A percentile compares a stretch with the other conserved stretches of the same genome.
These are phyloP conservation scores for Parapristionchus giblindavisi DNA, from an alignment of 2,888 invertebrate genomes.

Conservation along the genomic window DNA sequence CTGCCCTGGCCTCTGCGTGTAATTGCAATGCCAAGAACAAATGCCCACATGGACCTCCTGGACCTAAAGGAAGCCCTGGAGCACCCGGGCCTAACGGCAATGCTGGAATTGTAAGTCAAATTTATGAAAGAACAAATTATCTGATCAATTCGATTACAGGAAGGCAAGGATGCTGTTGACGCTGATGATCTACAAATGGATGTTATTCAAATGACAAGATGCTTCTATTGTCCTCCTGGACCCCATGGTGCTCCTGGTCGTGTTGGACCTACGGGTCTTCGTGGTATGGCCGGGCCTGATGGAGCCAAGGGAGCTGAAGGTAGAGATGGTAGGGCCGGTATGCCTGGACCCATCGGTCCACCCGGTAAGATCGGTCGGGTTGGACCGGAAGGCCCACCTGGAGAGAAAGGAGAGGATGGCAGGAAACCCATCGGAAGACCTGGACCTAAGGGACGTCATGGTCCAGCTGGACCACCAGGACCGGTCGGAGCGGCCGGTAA, in stretches of 20 bases:
- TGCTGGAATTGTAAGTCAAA: not conserved
- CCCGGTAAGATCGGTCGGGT: slow-evolving; percentile 57
- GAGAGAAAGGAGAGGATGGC: slow-evolving; percentile 66
- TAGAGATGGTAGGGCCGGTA: slow-evolving; percentile 17
- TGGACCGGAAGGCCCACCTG: slow-evolving; percentile 56
- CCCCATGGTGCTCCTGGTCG: slow-evolving; percentile 33
- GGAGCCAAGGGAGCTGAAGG: slow-evolving; percentile 46
- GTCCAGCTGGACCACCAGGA: slow-evolving; percentile 44
- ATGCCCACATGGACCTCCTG: slow-evolving; percentile 23
- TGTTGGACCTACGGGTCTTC: slow-evolving; percentile 52
- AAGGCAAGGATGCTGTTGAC: slow-evolving; percentile 25
- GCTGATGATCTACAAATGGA: slow-evolving; percentile 19
- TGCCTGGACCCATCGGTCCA: slow-evolving; percentile 46
- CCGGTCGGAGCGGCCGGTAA: slow-evolving; percentile 57
- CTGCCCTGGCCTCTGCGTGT: slow-evolving; percentile 9
- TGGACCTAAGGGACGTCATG: slow-evolving; percentile 63
- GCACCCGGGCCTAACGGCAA: slow-evolving; percentile 24
- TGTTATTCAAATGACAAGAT: not conserved
- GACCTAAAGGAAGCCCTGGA: slow-evolving; percentile 23
- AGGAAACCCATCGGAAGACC: slow-evolving; percentile 65
- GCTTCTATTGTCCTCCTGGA: slow-evolving; percentile 35
- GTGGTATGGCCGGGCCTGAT: slow-evolving; percentile 60
- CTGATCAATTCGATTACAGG: not conserved
- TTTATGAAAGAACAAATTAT: not conserved
- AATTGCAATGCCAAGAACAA: slow-evolving; percentile 32